These are phyloP conservation scores for Diabrotica undecimpunctata DNA, from an alignment of 1,140 invertebrate species.

Conservation along the genomic window DNA sequence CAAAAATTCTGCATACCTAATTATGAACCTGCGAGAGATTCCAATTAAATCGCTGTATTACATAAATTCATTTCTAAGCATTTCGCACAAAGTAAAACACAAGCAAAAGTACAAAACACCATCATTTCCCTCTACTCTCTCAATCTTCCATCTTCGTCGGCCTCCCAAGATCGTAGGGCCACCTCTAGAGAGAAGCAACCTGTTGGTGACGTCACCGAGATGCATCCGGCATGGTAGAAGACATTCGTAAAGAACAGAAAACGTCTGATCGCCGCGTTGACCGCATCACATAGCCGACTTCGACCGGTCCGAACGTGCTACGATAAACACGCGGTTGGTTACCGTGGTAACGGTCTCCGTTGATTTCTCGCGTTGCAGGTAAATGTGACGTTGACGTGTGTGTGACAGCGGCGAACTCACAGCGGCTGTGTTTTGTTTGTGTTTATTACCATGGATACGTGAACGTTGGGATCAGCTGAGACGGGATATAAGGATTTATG, in stretches of 20 bases:
- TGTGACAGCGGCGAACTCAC: not conserved
- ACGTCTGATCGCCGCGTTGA: not conserved
- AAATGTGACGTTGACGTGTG: not conserved
- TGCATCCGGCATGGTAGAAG: conserved; percentile 13
- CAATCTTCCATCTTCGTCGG: conserved; percentile 15
- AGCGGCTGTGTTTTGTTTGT: conserved; percentile 9
- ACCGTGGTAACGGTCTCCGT: conserved; percentile 7
- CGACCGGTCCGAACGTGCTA: not conserved
- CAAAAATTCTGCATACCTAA: too few relatives aligned
- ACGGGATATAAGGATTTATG: not conserved
- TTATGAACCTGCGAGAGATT: too few relatives aligned
- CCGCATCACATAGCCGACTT: not conserved
- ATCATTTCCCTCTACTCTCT: not conserved
- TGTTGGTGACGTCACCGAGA: conserved; percentile 19
- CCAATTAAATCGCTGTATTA: too few relatives aligned
- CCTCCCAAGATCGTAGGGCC: conserved; percentile 21
- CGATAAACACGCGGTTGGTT: not conserved
- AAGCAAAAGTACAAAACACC: not conserved
- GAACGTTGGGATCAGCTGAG: conserved; percentile 6
- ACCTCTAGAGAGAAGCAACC: conserved; percentile 20
- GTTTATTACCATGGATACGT: conserved; percentile 13
- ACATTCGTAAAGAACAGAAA: conserved; percentile 7
- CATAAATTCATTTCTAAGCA: not conserved
- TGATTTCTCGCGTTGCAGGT: not conserved
- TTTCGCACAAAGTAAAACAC: not conserved